Base-by-base conservation (phyloP, 2,888 invertebrate species). In the Trisateles emortualis region DNA sequence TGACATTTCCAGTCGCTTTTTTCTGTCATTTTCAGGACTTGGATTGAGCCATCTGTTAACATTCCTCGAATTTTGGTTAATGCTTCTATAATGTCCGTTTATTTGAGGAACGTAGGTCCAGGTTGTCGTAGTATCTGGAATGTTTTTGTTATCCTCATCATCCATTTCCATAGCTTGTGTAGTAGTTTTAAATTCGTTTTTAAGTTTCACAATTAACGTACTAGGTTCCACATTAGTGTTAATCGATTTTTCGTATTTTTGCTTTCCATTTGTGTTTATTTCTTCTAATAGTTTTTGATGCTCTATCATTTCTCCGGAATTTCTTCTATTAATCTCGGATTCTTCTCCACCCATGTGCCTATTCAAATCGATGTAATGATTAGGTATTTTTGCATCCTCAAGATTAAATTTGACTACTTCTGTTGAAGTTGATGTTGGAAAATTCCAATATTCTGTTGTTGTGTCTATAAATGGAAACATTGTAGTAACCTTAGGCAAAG, bases 371-470 rank as follows among this genome's bases (percentile, higher is more conserved):
- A 72, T 59, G 59, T 90, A 88, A 16, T 86, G 78, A 16, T 86
- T 78, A 11, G 92, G 88, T 30, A 89, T 60, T 80, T 85, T 90
- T 0, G 92, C 92, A 59, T 92, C 92, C 72, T 86, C 88, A 2
- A 80, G 83, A 24, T 83, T 86, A 44, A 92, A 92, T 59, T 85
- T 87, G 0, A 90, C 63, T 4, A 90, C 74, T 39, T 91, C 86
- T 10, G 87, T 77, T 42, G 71, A 76, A 0, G 85, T 82, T 4
- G 75, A 63, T 78, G 79, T 79, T 1, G 71, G 62, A 10, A 29
- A 29, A 40, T 44, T 49, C 17, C 22, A 24, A 17, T 53, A 63
- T 62, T 84, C 80, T 16, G 78, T 72, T 46, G 74, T 74, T 30
- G 76, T 66, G 19, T 84, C 81, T 53, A 80, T 79, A 30, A 73